Evolutionary conservation across 2,797 vertebrate species (phyloP).

Genomic region (Tiaroga cobitis): DNA sequence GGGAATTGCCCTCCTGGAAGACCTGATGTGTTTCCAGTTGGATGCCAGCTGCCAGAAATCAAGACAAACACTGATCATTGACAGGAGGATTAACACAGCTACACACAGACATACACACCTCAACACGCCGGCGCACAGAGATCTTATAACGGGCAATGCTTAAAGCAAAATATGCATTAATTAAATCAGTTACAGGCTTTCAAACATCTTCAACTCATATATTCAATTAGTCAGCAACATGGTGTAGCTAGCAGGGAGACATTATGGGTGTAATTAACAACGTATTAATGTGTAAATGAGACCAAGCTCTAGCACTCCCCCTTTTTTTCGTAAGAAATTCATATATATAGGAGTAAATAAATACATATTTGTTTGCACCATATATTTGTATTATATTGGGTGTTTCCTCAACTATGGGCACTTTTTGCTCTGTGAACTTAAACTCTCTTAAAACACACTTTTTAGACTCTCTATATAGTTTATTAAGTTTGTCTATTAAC

Average conservation of each 20-base stretch:
- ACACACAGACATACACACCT: slow-evolving; percentile 87
- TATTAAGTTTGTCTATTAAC: background rate
- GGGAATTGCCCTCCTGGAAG: slow-evolving; percentile 95
- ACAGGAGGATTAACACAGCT: slow-evolving; percentile 87
- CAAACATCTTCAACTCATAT: slow-evolving; percentile 88
- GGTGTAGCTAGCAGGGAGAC: slow-evolving; percentile 88
- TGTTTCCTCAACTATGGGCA: background rate
- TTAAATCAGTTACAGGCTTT: slow-evolving; percentile 95
- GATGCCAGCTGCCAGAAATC: slow-evolving; percentile 97
- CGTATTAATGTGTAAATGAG: slow-evolving; percentile 80
- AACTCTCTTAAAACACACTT: background rate
- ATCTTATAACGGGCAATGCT: slow-evolving; percentile 64
- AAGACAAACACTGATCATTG: slow-evolving; percentile 96
- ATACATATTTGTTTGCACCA: slow-evolving; percentile 8
- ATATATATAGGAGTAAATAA: slow-evolving; percentile 8
- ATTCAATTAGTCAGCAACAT: slow-evolving; percentile 91
- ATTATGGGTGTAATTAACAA: slow-evolving; percentile 94
- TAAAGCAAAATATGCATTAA: slow-evolving; percentile 90
- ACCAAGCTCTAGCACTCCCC: slow-evolving; percentile 60
- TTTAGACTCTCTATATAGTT: background rate
- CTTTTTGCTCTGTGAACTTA: background rate
- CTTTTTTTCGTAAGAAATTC: background rate
- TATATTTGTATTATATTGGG: background rate
- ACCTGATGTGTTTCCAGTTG: slow-evolving; percentile 96
- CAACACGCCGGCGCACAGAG: slow-evolving; percentile 1